These are phyloP conservation scores for Masnerella sp. DNA, from an alignment of 2,888 invertebrate species.

Conservation along the genomic window DNA sequence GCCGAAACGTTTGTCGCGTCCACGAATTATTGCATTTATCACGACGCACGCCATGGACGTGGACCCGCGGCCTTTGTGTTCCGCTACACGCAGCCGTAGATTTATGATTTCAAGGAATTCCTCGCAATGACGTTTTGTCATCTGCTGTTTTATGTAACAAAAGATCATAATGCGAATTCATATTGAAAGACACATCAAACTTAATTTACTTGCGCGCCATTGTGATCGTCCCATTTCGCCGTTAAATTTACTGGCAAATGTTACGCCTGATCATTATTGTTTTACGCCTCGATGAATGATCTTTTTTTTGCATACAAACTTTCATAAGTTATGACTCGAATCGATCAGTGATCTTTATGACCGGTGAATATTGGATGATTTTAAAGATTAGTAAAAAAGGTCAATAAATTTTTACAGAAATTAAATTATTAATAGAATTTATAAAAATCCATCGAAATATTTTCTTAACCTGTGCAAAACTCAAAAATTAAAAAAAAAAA, in stretches of 20 bases:
- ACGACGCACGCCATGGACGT: conserved; percentile 40
- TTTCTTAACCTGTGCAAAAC: too few species aligned
- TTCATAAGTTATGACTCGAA: too few species aligned
- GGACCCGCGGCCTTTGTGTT: conserved; percentile 40
- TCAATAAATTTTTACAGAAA: too few species aligned
- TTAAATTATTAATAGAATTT: too few species aligned
- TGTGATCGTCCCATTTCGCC: conserved; percentile 9
- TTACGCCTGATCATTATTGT: conserved; percentile 6
- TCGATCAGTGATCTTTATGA: too few species aligned
- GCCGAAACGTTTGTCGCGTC: conserved; percentile 59
- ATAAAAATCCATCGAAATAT: too few species aligned
- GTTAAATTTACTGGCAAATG: conserved; percentile 20
- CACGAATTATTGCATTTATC: conserved; percentile 56
- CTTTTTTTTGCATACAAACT: too few species aligned
- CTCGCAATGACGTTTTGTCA: conserved; percentile 45
- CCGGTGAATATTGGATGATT: too few species aligned
- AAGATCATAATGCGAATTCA: conserved; percentile 39
- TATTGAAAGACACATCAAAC: conserved; percentile 40
- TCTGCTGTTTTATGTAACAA: conserved; percentile 47
- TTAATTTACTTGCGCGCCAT: conserved; percentile 33
- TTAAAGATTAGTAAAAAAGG: too few species aligned
- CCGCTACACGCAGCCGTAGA: conserved; percentile 31
- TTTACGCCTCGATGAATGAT: conserved; percentile 9
- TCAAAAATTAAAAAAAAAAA: too few species aligned
- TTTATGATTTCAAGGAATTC: conserved; percentile 54